Evolutionary conservation across 2,797 vertebrate species (phyloP), one percentile per base, ranked within the genome.

Genomic region (Kryptopterus vitreolus): DNA sequence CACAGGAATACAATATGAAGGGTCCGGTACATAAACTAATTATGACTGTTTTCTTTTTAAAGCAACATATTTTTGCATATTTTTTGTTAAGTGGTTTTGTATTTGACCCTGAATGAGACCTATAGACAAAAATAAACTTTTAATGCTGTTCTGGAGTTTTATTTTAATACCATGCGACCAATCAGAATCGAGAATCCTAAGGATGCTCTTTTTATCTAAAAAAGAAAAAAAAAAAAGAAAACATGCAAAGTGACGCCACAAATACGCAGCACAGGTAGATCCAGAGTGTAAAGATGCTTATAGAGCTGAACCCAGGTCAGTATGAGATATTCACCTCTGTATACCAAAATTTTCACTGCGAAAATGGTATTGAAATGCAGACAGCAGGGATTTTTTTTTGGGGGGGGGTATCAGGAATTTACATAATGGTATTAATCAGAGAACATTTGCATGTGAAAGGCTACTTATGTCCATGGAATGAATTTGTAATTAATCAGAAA

Each of bases 381-480:
- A 10, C 7, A 10, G 38, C 70, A 6, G 52, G 33, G 61, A 26
- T 46, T 65, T 66, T 57, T 73, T 26, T 16, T 18, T 65, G 24
- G 18, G n/a, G 12, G 38, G 38, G 38, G 38, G 38, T 1, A 0
- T 38, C 38, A 1, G 10, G 8, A n/a, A 88, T 74, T 69, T 35
- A 66, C 79, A 80, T 68, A 75, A 80, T 75, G 72, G 79, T 80
- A 75, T 80, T 80, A 80, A 80, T 80, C 79, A 75, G 71, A 75
- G 52, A 31, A 22, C n/a, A 80, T 80, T 80, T 75, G 71, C 79
- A 80, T 80, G 63, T 80, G 79, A 80, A 80, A 80, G 72, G 62
- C 33, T 65, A 48, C 48, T 80, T 57, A 65, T 53, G 70, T 63
- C 69, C 69, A 53, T 38, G 61, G 58, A 79, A 73, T 65, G 33